These are phyloP conservation scores for Dryobotodes eremita DNA, from an alignment of 2,888 invertebrate species.

Conservation along the genomic window DNA sequence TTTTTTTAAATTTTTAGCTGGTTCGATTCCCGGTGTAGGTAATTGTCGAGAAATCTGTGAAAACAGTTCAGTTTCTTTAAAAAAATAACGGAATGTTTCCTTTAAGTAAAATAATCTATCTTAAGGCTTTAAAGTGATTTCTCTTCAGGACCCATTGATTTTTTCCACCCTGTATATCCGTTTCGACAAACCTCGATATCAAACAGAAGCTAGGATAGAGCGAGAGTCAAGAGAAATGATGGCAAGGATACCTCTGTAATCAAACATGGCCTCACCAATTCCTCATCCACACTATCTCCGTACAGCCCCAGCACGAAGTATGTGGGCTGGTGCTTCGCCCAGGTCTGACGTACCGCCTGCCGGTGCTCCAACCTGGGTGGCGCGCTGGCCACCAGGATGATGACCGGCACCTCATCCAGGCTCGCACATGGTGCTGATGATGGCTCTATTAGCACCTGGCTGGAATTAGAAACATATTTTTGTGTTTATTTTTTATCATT, in stretches of 20 bases:
- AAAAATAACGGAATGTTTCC: no score
- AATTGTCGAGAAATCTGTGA: no score
- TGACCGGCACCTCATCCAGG: slow-evolving; percentile 72
- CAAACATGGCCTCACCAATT: slow-evolving; percentile 71
- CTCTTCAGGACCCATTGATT: no score
- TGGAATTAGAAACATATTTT: slow-evolving; percentile 65
- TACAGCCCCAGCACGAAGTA: slow-evolving; percentile 91
- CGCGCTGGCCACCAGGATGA: slow-evolving; percentile 90
- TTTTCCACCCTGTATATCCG: no score
- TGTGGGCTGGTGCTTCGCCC: slow-evolving; percentile 89
- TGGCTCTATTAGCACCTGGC: slow-evolving; percentile 82
- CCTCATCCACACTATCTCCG: slow-evolving; percentile 70
- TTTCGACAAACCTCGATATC: not conserved
- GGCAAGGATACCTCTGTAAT: not conserved
- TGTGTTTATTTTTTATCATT: no score
- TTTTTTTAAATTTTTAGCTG: no score
- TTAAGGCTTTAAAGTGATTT: no score
- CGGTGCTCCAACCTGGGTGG: slow-evolving; percentile 88
- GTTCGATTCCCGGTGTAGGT: no score
- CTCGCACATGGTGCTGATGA: slow-evolving; percentile 73
- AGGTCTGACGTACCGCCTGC: slow-evolving; percentile 90
- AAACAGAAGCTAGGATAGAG: not conserved
- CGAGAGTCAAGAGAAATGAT: not conserved
- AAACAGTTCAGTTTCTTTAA: no score
- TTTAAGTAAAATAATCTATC: no score